Evolutionary conservation across 2,888 invertebrate genomes (phyloP).

Genomic region (Drosophila imparisetae): DNA sequence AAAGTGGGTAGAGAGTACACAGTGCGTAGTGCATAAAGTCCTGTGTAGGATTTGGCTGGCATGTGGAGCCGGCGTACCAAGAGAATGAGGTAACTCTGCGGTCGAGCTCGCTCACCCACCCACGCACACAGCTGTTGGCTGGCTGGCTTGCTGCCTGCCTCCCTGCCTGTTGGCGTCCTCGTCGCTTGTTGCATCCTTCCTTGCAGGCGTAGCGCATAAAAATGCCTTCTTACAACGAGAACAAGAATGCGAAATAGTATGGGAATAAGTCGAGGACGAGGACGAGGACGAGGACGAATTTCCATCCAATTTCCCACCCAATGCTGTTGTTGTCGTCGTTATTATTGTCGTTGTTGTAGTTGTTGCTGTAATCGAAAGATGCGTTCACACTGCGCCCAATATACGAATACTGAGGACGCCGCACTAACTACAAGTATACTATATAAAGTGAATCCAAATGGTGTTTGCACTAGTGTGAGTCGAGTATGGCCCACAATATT

Average conservation of each 20-base stretch:
- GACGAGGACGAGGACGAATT: conserved; percentile 6
- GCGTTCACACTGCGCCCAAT: conserved; percentile 70
- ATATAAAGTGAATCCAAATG: conserved; percentile 32
- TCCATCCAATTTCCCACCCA: not conserved
- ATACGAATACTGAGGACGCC: conserved; percentile 42
- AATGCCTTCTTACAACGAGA: conserved; percentile 77
- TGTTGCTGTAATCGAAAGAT: conserved; percentile 76
- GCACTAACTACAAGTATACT: conserved; percentile 42
- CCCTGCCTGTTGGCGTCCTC: conserved; percentile 32
- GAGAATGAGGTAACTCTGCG: conserved; percentile 10
- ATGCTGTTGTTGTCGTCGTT: conserved; percentile 17
- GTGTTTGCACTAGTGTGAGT: conserved; percentile 13
- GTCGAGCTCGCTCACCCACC: conserved; percentile 19
- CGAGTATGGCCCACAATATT: conserved; percentile 61
- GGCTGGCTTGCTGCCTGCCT: conserved; percentile 15
- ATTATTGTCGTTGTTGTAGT: conserved; percentile 45
- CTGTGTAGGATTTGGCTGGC: conserved; percentile 52
- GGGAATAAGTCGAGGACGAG: conserved; percentile 23
- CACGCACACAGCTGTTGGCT: conserved; percentile 52
- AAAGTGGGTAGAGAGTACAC: conserved; percentile 62
- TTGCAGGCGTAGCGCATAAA: conserved; percentile 64
- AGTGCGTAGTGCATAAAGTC: conserved; percentile 74
- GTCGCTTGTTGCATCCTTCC: conserved; percentile 74
- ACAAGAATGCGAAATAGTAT: conserved; percentile 28
- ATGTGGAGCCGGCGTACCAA: conserved; percentile 5